Evolutionary conservation across 2,888 invertebrate genomes (phyloP).

Genomic region (Himalopsyche tibetana): DNA sequence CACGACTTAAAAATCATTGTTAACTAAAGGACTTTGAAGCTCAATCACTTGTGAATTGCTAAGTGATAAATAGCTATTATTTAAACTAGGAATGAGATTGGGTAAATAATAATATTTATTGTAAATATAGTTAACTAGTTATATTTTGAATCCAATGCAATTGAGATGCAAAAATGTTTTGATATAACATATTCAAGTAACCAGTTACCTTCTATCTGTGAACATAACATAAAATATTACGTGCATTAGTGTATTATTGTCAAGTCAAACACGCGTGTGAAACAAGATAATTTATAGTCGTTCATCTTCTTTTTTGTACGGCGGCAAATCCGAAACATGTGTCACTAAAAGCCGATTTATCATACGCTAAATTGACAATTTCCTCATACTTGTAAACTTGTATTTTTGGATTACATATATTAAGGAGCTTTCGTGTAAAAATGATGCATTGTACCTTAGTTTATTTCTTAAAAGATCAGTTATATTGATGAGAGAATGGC

Average conservation of each 20-base stretch:
- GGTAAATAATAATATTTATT: too few species aligned
- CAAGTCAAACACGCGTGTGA: constrained; percentile 40
- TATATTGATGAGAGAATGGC: not conserved
- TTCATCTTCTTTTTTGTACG: constrained; percentile 12
- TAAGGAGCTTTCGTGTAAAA: constrained; percentile 10
- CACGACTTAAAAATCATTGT: too few species aligned
- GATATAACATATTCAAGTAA: too few species aligned
- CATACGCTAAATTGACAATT: constrained; percentile 49
- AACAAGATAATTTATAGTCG: constrained; percentile 17
- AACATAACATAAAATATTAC: too few species aligned
- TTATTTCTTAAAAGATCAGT: not conserved
- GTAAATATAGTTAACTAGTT: too few species aligned
- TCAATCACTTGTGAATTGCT: too few species aligned
- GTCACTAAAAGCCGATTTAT: constrained; percentile 50
- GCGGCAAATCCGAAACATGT: constrained; percentile 32
- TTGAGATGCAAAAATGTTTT: too few species aligned
- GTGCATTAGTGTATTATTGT: constrained; percentile 20
- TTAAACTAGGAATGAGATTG: too few species aligned
- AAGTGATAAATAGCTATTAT: too few species aligned
- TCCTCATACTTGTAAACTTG: constrained; percentile 24
- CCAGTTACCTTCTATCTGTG: too few species aligned
- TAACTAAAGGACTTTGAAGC: too few species aligned
- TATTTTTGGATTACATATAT: not conserved
- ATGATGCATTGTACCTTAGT: not conserved
- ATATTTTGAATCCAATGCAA: too few species aligned